phyloP scores from a whole-genome alignment of 53 echinoderm and acorn worm species.

The Temnopleurus reevesii region DNA sequence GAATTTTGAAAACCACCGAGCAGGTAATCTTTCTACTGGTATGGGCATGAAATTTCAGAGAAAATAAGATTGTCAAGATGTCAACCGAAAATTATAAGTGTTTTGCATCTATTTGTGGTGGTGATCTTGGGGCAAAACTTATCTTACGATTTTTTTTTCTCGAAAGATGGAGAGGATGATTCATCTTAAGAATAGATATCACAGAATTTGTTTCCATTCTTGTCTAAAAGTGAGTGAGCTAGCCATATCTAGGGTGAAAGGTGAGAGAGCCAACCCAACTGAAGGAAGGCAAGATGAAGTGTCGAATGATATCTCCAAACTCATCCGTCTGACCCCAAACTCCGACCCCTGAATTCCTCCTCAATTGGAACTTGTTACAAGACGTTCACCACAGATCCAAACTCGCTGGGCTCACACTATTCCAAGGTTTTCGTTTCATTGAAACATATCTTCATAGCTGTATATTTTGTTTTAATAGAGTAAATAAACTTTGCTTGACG shows the following conservation, averaged over 20 bases:
- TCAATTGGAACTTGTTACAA: conserved; percentile 55
- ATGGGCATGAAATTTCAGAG: conserved; percentile 39
- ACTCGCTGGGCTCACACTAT: too few species aligned
- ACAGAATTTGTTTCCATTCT: not conserved
- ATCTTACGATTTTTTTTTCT: not conserved
- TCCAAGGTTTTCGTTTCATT: too few species aligned
- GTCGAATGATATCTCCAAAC: conserved; percentile 41
- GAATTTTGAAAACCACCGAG: conserved; percentile 38
- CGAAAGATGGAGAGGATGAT: not conserved
- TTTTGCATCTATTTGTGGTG: too few species aligned
- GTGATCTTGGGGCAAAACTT: too few species aligned
- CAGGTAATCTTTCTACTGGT: conserved; percentile 30
- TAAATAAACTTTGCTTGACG: too few species aligned
- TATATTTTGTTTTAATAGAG: too few species aligned
- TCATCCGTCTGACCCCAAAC: conserved; percentile 51
- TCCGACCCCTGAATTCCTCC: conserved; percentile 31
- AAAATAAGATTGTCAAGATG: conserved; percentile 18
- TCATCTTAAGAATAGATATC: not conserved
- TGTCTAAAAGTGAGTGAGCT: not conserved
- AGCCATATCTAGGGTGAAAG: not conserved
- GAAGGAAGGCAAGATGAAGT: conserved; percentile 31
- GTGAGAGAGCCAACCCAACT: conserved; percentile 19
- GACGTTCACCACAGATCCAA: too few species aligned
- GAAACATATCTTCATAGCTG: too few species aligned
- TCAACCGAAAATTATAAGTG: too few species aligned